Evolutionary conservation across 2,113 vertebrate species (phyloP).

Genomic region (Agelaius tricolor): DNA sequence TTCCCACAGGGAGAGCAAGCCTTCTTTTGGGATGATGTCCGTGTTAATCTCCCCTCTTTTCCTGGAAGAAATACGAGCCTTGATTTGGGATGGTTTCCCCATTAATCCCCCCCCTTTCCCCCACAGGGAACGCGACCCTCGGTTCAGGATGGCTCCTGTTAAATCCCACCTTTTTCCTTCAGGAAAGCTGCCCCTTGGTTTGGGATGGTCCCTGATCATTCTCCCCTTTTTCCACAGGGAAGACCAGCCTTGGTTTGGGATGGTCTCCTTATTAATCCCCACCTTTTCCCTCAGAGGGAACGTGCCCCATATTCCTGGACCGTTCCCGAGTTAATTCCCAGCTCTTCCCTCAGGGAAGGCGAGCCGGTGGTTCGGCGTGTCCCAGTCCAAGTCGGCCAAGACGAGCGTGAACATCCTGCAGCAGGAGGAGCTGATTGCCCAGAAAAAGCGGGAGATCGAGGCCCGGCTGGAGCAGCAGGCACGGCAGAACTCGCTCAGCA

Average conservation of each 20-base stretch:
- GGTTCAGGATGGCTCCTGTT: too few species aligned
- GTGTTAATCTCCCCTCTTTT: background rate
- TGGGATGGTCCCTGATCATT: background rate
- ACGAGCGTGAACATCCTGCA: slow-evolving; percentile 88
- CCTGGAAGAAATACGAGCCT: rapidly evolving
- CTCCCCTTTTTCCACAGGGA: background rate
- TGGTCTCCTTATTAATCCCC: background rate
- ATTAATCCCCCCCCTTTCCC: rapidly evolving
- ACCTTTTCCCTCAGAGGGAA: background rate
- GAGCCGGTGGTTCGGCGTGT: slow-evolving; percentile 81
- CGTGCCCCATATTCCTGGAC: too few species aligned
- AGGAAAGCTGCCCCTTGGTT: background rate
- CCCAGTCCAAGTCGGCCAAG: slow-evolving; percentile 83
- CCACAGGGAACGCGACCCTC: background rate
- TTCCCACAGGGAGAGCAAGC: background rate
- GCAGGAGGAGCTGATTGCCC: slow-evolving; percentile 94
- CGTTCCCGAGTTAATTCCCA: too few species aligned
- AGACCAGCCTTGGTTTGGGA: too few species aligned
- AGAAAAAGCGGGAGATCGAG: slow-evolving; percentile 96
- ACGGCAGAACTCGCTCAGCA: slow-evolving; percentile 69
- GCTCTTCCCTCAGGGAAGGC: slow-evolving; percentile 74
- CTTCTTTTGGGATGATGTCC: rapidly evolving
- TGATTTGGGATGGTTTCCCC: background rate
- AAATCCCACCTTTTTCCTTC: background rate
- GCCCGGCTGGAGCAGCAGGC: slow-evolving; percentile 89